Evolutionary conservation across 30 jellyfish, hydroid and myxozoan species (phyloP).

Genomic region (Turritopsis dohrnii): DNA sequence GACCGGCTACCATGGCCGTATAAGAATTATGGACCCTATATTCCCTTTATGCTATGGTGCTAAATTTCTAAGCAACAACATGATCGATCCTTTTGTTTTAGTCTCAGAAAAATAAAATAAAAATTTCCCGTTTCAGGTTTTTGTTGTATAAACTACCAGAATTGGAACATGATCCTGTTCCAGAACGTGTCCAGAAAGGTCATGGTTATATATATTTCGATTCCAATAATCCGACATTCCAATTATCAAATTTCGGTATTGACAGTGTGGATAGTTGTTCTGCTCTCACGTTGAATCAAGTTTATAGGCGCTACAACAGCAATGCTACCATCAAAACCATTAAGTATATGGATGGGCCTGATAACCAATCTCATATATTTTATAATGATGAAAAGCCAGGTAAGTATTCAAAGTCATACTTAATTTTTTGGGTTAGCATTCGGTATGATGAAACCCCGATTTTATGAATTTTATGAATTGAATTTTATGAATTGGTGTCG

Average conservation of each 20-base stretch:
- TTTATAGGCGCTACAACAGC: slow-evolving; percentile 38
- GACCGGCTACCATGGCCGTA: too few species aligned
- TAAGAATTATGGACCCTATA: too few species aligned
- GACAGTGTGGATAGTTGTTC: slow-evolving; percentile 41
- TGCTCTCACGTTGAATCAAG: slow-evolving; percentile 69
- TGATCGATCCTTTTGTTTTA: too few species aligned
- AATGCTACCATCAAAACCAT: slow-evolving; percentile 2
- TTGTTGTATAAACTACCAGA: slow-evolving; percentile 70
- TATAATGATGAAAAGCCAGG: slow-evolving; percentile 78
- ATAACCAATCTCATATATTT: slow-evolving; percentile 51
- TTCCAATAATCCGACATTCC: slow-evolving; percentile 42
- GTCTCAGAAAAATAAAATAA: too few species aligned
- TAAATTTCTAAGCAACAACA: too few species aligned
- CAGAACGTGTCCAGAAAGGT: slow-evolving; percentile 57
- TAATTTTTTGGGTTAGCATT: not conserved
- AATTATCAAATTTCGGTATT: slow-evolving; percentile 48
- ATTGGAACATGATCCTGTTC: slow-evolving; percentile 11
- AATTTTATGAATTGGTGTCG: too few species aligned
- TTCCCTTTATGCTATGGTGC: too few species aligned
- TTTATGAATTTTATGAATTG: not conserved
- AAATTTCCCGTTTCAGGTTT: slow-evolving; percentile 17
- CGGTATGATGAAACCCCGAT: not conserved
- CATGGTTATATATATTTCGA: slow-evolving; percentile 72
- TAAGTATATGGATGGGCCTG: slow-evolving; percentile 1
- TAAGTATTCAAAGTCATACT: slow-evolving; percentile 54